Evolutionary conservation across 30 jellyfish, hydroid and myxozoan genomes (phyloP).

Genomic region (Cassiopea xamachana): DNA sequence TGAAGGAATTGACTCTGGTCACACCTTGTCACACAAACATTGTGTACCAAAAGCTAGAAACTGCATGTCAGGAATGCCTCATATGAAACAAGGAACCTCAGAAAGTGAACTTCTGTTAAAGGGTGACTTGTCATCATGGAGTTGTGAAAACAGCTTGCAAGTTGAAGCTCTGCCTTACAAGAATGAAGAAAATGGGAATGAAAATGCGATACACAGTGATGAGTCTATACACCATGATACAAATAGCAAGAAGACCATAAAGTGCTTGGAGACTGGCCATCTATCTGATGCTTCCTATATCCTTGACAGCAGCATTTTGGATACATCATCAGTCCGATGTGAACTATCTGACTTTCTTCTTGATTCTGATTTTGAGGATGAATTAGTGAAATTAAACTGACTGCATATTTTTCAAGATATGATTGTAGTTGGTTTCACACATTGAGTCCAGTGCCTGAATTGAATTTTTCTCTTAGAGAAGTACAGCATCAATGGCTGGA

Average conservation of each 20-base stretch:
- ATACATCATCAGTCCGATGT: conserved; percentile 27
- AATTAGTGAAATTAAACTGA: conserved; percentile 12
- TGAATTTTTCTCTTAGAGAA: neutral
- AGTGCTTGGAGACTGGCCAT: too few relatives aligned
- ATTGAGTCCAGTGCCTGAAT: neutral
- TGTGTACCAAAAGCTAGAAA: too few relatives aligned
- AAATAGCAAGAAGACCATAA: neutral
- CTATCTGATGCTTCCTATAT: neutral
- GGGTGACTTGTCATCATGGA: neutral
- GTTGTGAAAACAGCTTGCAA: neutral
- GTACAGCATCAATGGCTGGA: too few relatives aligned
- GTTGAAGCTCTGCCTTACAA: neutral
- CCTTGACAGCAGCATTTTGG: neutral
- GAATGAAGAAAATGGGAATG: neutral
- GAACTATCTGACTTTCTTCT: conserved; percentile 34
- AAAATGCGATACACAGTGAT: neutral
- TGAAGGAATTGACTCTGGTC: too few relatives aligned
- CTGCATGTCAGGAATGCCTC: too few relatives aligned
- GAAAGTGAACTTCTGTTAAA: too few relatives aligned
- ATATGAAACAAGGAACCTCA: too few relatives aligned
- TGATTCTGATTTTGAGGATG: conserved; percentile 48
- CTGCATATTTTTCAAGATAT: neutral
- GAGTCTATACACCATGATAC: neutral
- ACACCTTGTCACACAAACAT: too few relatives aligned
- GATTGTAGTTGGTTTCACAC: neutral